These are phyloP conservation scores for Phalangium opilio DNA, from an alignment of 2,888 invertebrate species.

Conservation along the genomic window DNA sequence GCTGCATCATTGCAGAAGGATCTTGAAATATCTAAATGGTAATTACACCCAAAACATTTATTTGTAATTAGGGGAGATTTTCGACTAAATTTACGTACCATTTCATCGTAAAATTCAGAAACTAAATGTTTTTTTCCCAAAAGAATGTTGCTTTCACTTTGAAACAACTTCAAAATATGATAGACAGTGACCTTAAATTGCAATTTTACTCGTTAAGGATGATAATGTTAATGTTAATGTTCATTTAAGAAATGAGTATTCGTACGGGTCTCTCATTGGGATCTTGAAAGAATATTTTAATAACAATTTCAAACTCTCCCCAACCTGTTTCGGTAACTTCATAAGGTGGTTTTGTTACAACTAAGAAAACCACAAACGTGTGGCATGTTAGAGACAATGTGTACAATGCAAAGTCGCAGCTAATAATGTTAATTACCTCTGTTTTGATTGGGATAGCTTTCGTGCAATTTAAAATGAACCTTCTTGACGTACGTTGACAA, in stretches of 20 bases:
- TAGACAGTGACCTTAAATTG: conserved; percentile 81
- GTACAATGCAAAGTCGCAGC: not conserved
- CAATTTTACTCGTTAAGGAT: not conserved
- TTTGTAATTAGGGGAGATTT: not conserved
- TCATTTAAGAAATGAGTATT: not conserved
- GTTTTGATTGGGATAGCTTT: conserved; percentile 88
- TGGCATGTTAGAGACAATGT: no score
- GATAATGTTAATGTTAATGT: conserved; percentile 1
- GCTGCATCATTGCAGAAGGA: conserved; percentile 55
- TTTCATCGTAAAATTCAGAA: conserved; percentile 89
- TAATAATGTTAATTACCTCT: conserved; percentile 35
- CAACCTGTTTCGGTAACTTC: conserved; percentile 97
- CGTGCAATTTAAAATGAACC: conserved; percentile 86
- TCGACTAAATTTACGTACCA: conserved; percentile 39
- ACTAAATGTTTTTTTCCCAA: conserved; percentile 49
- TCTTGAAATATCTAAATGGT: conserved; percentile 33
- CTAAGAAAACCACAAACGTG: conserved; percentile 33
- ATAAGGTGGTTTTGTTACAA: conserved; percentile 86
- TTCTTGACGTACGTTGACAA: conserved; percentile 90
- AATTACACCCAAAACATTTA: conserved; percentile 3
- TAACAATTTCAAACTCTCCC: conserved; percentile 98
- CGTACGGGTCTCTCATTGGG: conserved; percentile 87
- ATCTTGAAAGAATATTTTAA: conserved; percentile 94
- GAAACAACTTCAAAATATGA: conserved; percentile 86
- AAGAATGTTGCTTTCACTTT: conserved; percentile 44